These are phyloP conservation scores for Pseudorectes ferrugineus DNA, from an alignment of 2,113 vertebrate species.

Conservation along the genomic window DNA sequence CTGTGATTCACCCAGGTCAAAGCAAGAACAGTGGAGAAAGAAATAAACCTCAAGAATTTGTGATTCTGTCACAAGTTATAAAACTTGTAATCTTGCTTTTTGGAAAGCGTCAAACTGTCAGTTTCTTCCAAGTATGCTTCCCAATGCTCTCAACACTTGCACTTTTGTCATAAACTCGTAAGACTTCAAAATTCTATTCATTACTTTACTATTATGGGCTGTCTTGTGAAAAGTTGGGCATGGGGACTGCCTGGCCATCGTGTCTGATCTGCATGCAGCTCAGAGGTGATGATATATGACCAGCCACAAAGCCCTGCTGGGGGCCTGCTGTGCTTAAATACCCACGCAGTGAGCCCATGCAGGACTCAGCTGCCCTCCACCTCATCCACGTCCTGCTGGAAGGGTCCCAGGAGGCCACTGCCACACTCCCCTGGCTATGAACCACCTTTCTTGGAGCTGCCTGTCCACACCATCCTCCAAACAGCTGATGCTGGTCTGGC, in stretches of 20 bases:
- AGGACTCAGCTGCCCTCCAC: background rate
- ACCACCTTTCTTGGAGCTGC: background rate
- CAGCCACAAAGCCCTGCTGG: background rate
- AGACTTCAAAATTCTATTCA: background rate
- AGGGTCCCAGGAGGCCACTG: background rate
- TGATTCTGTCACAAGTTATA: background rate
- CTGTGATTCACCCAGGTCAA: background rate
- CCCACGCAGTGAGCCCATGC: fast-evolving
- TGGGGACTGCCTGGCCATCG: background rate
- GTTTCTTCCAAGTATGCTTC: background rate
- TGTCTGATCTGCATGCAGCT: background rate
- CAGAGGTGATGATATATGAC: background rate
- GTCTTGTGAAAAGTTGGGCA: background rate
- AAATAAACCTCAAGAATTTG: background rate
- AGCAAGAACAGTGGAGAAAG: background rate
- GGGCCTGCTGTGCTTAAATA: fast-evolving
- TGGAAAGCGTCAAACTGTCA: background rate
- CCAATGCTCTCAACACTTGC: background rate
- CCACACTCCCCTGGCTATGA: background rate
- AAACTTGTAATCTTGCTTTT: background rate
- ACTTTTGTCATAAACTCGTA: background rate
- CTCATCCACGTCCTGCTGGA: fast-evolving
- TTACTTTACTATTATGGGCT: background rate
- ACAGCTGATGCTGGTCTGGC: background rate
- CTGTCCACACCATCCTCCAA: background rate